Evolutionary conservation across 1,140 invertebrate genomes (phyloP).

Genomic region (Atta texana): DNA sequence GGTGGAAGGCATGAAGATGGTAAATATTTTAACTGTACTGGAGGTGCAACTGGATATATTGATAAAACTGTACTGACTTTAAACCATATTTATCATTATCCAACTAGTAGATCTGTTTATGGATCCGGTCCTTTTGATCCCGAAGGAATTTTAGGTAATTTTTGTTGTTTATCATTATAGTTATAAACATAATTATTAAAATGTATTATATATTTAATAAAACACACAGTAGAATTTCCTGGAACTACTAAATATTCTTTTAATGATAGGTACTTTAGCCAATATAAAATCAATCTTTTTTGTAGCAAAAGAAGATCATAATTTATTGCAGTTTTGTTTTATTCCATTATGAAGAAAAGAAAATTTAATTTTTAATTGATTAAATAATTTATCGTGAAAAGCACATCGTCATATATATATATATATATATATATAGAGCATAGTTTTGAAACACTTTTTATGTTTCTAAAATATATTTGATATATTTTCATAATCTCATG

Average conservation of each 20-base stretch:
- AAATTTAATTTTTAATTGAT: no score
- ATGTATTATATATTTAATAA: neutral
- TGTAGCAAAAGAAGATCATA: neutral
- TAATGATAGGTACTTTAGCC: neutral
- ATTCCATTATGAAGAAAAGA: no score
- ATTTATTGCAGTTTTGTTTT: no score
- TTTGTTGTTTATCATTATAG: neutral
- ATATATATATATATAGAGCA: no score
- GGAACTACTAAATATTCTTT: neutral
- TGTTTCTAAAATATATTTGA: no score
- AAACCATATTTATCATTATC: conserved; percentile 91
- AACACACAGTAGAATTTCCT: neutral
- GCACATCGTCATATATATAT: no score
- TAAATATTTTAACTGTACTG: conserved; percentile 91
- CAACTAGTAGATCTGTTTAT: conserved; percentile 90
- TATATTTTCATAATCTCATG: no score
- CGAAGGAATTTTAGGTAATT: conserved; percentile 89
- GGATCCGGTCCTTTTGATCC: conserved; percentile 92
- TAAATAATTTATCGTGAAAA: no score
- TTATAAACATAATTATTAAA: conserved; percentile 79
- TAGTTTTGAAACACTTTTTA: no score
- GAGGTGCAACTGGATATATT: conserved; percentile 93
- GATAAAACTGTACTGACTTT: conserved; percentile 87
- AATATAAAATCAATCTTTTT: neutral
- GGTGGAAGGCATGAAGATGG: conserved; percentile 91